A percentile compares a stretch with the other conserved stretches of the same genome.
phyloP scores from a whole-genome alignment of 2,113 vertebrate species.

The Orthochromis indermauri region DNA sequence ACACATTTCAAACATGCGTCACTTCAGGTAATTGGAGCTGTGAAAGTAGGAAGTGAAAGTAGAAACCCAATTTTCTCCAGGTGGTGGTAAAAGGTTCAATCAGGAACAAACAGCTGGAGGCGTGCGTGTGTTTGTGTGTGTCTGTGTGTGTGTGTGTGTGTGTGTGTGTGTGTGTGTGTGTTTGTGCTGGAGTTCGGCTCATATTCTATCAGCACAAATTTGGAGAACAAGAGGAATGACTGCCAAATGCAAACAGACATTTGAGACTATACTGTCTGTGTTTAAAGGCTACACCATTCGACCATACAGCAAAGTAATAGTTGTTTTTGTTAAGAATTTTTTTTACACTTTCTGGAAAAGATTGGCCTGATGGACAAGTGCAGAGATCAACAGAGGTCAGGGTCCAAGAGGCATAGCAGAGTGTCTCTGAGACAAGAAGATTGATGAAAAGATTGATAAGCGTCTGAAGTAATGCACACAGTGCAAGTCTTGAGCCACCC shows the following conservation, averaged over 20 bases:
- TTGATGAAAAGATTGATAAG: background rate
- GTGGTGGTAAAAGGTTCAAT: background rate
- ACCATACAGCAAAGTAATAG: background rate
- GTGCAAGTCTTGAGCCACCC: background rate
- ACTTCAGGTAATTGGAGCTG: background rate
- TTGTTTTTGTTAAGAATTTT: background rate
- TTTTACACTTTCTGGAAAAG: background rate
- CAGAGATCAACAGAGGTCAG: background rate
- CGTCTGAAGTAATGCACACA: background rate
- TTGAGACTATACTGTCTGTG: background rate
- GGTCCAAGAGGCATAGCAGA: background rate
- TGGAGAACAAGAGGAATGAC: background rate
- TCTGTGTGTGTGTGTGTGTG: background rate
- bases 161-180: background rate
- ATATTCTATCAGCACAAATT: background rate
- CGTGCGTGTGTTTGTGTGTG: fast-evolving
- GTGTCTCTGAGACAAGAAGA: background rate
- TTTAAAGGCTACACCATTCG: background rate
- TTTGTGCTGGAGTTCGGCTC: background rate
- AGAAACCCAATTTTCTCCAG: background rate
- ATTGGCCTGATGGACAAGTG: background rate
- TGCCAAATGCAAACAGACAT: background rate
- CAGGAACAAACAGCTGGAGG: background rate
- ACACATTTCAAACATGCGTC: background rate
- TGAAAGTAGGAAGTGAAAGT: background rate